Evolutionary conservation across 92 coral and sea anemone genomes (phyloP), one percentile per base, ranked within the genome.

Genomic region (Scolanthus callimorphus): DNA sequence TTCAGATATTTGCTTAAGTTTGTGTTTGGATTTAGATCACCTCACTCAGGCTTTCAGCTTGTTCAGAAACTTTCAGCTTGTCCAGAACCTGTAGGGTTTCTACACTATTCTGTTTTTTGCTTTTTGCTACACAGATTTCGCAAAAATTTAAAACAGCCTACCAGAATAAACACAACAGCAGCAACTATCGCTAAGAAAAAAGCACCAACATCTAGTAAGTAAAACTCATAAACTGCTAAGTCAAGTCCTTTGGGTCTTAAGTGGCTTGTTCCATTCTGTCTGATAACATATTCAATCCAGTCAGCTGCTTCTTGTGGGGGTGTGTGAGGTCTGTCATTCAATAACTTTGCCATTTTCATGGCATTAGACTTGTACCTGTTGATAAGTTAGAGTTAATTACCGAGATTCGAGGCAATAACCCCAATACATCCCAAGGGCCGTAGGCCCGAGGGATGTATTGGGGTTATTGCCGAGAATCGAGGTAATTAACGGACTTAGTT

Each of bases 251-350:
- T 2, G 39, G 73, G 73, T 25, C 73, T 15, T 17, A 66, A 43
- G 31, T 66, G 73, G 11, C 17, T 31, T 4, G 60, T 54, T 27
- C 73, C 73, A 52, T 54, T 54, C 38, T 66, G 27, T 27, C 73
- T 66, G 1, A 66, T 17, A 25, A 54, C 60, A 43, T 52, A 66
- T 39, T 66, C 73, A 38, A 66, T 38, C 62, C 62, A 54, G 28
- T 51, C 61, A 66, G 73, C 73, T 22, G 34, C 73, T 41, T 66
- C 73, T 38, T 52, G 31, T 54, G 39, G 37, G 12, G 73, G 73
- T 8, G 51, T 52, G 17, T 58, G 39, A 11, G 51, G 52, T 12
- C 62, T 46, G 47, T 66, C 73, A 17, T 39, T 37, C 25, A 66
- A 19, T 11, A 66, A 62, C 28, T 43, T 41, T 31, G 73, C 51